Evolutionary conservation across 2,888 invertebrate genomes (phyloP), one percentile per base, ranked within the genome.

Genomic region (Anarsia innoxiella): DNA sequence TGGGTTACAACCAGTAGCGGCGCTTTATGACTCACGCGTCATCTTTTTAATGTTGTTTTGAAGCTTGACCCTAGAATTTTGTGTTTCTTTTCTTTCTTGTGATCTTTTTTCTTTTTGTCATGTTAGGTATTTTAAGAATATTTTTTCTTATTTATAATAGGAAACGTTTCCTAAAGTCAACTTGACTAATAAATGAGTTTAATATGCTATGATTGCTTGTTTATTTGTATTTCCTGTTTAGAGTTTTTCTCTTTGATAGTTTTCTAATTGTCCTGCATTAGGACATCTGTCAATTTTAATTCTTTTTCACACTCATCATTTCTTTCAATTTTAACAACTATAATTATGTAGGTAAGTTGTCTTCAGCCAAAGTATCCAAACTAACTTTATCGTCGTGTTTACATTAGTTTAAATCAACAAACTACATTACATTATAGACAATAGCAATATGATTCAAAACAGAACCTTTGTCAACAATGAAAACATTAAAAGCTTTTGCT

Each of bases 1-100:
- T 48, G 56, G 41, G 47, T 51, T 45, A 49, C 51, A 35, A 31
- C 36, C 31, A 37, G 50, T 43, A 44, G 55, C 53, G 58, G 53
- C 37, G 35, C 37, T 51, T 53, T 56, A 51, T 56, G 50, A 49
- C 39, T 54, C 49, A 53, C 41, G 15, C 11, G 26, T 26, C 10
- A n/a, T n/a, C n/a, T n/a, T 32, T 16, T 23, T 34, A 19, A 19
- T 19, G 19, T 19, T 19, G n/a, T n/a, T 19, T 19, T 8, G 8
- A 19, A 19, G 19, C 8, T 19, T 19, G 19, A 5, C 8, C 8
- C 19, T 5, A 19, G 19, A 19, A 8, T 19, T 19, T 5, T 8
- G 8, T 19, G 8, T 5, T 19, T 19, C 19, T 19, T 19, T 8
- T 19, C 8, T 8, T 19, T 19, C 3, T 19, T 8, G 19, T 19